Evolutionary conservation across 2,797 vertebrate genomes (phyloP).

Genomic region (Tragelaphus eurycerus): DNA sequence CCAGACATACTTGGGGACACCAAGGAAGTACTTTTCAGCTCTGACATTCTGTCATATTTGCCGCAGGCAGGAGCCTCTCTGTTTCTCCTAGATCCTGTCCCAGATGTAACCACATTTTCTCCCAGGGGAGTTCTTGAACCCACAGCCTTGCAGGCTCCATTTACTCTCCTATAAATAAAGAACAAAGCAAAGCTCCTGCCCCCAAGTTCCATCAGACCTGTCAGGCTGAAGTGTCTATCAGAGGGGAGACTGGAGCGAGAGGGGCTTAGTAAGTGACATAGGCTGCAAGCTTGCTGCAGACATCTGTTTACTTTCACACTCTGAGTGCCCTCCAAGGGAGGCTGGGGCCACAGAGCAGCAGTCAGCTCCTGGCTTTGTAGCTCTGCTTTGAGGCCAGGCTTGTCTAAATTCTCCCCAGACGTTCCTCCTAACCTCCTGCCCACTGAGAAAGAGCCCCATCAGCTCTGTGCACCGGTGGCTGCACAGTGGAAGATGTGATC

Average conservation of each 20-base stretch:
- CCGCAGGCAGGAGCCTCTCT: not conserved
- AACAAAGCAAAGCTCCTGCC: not conserved
- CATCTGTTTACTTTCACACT: not conserved
- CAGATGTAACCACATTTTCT: not conserved
- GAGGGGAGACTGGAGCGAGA: not conserved
- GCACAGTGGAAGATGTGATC: not conserved
- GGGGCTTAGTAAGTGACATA: not conserved
- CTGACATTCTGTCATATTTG: not conserved
- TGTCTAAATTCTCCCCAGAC: not conserved
- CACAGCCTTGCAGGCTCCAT: not conserved
- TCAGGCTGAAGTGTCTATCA: not conserved
- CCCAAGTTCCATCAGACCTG: not conserved
- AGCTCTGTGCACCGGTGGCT: not conserved
- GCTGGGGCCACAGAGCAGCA: too few relatives aligned
- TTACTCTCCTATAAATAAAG: not conserved
- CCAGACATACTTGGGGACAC: not conserved
- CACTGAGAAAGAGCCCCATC: not conserved
- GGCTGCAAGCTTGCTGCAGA: not conserved
- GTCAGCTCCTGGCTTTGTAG: not conserved
- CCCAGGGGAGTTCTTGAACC: not conserved
- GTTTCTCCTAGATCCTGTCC: not conserved
- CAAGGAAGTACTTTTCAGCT: not conserved
- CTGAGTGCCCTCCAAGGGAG: not conserved
- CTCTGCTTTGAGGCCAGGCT: not conserved
- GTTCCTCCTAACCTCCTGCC: not conserved